Base-by-base conservation (phyloP, 30 jellyfish, hydroid and myxozoan genomes). In the Sanderia malayensis region DNA sequence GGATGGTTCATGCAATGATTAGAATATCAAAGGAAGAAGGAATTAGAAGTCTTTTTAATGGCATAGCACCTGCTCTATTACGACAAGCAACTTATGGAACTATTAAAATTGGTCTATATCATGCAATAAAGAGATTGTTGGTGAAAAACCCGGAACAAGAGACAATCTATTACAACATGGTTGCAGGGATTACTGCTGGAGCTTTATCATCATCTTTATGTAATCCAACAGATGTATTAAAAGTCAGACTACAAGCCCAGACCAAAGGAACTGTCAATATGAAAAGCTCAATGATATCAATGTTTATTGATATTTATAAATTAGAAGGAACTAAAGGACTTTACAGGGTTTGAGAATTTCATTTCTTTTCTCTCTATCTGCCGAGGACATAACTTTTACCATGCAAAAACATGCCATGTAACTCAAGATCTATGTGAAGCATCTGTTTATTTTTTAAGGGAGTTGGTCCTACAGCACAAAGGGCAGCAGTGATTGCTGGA, bases 1-100 rank as follows among this genome's bases (percentile, higher is more conserved):
- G 98, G 0, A 92, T 92, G 98, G 78, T 84, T n/a, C 98, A 92
- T 74, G 96, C 98, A 1, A 73, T 84, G 74, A 71, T 25, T 57
- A 73, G 89, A 31, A 85, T 92, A 23, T 18, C 93, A 53, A 72
- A 64, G 55, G 98, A 92, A 25, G 98, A 92, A 57, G 98, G 98
- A 11, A 17, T 80, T 23, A 44, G 73, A 28, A 70, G 95, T 23
- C 65, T 92, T 44, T 92, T 66, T 64, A 92, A 70, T 84, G 98
- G 98, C 15, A 81, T 92, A 8, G 77, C 92, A 0, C 96, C 98
- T 0, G 98, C 98, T 1, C 55, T 92, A 21, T 64, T 92, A 33
- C 77, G 98, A 21, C 98, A 92, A 80, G 96, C 96, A 25, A 92
- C 98, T 2, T 92, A 92, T 85, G 98, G 98, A 15, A 92, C 98